phyloP scores from a whole-genome alignment of 2,113 vertebrate species.

The Aptenodytes patagonicus region DNA sequence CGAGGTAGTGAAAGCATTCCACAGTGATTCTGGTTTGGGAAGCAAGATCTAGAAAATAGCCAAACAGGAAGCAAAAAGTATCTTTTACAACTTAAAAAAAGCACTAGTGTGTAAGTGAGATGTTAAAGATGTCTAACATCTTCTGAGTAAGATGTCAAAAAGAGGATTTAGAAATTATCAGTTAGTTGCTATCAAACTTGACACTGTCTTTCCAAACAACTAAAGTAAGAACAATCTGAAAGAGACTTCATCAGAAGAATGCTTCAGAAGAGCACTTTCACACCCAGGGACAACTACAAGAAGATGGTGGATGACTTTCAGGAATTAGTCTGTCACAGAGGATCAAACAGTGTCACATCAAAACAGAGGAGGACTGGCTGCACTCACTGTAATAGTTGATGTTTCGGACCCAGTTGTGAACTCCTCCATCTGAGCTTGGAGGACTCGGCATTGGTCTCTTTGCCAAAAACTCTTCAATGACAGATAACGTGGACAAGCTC shows the following conservation, averaged over 20 bases:
- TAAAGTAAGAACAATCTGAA: background rate
- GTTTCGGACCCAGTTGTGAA: conserved; percentile 90
- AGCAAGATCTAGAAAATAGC: background rate
- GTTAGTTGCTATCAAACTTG: background rate
- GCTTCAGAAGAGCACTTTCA: background rate
- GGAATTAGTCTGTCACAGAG: background rate
- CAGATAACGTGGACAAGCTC: conserved; percentile 94
- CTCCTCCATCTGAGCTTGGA: conserved; percentile 74
- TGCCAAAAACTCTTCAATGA: conserved; percentile 95
- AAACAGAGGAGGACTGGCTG: background rate
- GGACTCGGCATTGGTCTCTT: conserved; percentile 83
- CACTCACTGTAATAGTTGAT: conserved; percentile 96
- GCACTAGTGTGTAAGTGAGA: background rate
- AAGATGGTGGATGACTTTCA: background rate
- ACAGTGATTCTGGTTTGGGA: background rate
- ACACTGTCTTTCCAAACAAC: background rate
- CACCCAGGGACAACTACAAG: background rate
- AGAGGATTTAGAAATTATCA: background rate
- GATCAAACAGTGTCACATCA: background rate
- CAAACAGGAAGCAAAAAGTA: background rate
- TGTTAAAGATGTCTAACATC: background rate
- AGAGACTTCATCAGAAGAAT: background rate
- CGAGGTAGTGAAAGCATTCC: background rate
- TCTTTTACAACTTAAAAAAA: background rate
- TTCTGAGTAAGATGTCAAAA: background rate